Evolutionary conservation across 2,113 vertebrate genomes (phyloP).

Genomic region (Microcebus jonahi): DNA sequence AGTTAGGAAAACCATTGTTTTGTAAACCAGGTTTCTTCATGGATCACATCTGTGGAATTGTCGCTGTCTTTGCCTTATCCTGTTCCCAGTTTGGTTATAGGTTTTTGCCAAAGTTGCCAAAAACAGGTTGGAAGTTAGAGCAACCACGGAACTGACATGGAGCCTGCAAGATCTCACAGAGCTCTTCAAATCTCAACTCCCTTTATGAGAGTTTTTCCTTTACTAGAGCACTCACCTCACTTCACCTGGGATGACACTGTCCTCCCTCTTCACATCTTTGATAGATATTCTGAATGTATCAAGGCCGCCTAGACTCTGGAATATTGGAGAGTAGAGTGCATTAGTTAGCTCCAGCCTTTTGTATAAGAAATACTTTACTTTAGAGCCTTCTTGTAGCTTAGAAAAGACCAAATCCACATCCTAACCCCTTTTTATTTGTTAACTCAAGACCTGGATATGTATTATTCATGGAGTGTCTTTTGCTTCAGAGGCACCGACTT

Average conservation of each 20-base stretch:
- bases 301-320: not conserved
- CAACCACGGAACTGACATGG: not conserved
- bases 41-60: not conserved
- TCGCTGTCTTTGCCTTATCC: not conserved
- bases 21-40: not conserved
- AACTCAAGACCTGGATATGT: not conserved
- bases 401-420: not conserved
- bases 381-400: not conserved
- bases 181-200: not conserved
- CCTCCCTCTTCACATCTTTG: not conserved
- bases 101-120: not conserved
- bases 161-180: not conserved
- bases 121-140: not conserved
- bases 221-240: not conserved
- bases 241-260: not conserved
- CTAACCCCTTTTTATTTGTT: not conserved
- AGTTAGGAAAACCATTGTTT: not conserved
- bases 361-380: not conserved
- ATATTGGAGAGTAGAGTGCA: not conserved
- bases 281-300: not conserved
- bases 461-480: not conserved
- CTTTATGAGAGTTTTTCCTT: not conserved
- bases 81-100: not conserved
- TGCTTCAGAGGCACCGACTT: not conserved
- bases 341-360: not conserved